These are phyloP conservation scores for Papilio elwesi DNA, from an alignment of 2,888 invertebrate species.

Conservation along the genomic window DNA sequence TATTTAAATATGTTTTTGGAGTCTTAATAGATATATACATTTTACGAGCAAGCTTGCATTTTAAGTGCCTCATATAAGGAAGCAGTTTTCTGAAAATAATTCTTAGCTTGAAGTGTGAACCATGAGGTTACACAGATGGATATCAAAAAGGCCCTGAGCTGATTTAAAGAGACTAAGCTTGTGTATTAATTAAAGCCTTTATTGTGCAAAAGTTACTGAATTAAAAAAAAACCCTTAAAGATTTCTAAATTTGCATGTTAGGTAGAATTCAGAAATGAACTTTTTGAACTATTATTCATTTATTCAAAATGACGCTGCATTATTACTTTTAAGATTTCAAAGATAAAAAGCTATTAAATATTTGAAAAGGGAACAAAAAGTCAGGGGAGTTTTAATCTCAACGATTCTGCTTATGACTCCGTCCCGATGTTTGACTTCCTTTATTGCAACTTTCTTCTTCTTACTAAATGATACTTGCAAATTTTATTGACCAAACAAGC, in stretches of 20 bases:
- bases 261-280: no score
- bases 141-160: conserved; percentile 27
- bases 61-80: conserved; percentile 12
- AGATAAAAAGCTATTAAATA: no score
- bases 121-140: conserved; percentile 36
- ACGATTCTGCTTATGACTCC: no score
- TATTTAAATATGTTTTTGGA: neutral
- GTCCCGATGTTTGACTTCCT: no score
- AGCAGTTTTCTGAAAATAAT: conserved; percentile 16
- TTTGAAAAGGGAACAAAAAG: no score
- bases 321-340: no score
- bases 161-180: conserved; percentile 32
- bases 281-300: no score
- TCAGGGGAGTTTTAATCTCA: no score
- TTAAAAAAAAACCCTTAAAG: conserved; percentile 25
- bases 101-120: conserved; percentile 24
- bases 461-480: no score
- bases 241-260: conserved; percentile 24
- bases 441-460: no score
- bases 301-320: no score
- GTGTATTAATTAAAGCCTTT: conserved; percentile 34
- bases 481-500: no score
- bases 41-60: conserved; percentile 6
- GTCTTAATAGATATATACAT: neutral
- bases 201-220: conserved; percentile 21